Evolutionary conservation across 2,113 vertebrate species (phyloP).

Genomic region (Scomber scombrus): DNA sequence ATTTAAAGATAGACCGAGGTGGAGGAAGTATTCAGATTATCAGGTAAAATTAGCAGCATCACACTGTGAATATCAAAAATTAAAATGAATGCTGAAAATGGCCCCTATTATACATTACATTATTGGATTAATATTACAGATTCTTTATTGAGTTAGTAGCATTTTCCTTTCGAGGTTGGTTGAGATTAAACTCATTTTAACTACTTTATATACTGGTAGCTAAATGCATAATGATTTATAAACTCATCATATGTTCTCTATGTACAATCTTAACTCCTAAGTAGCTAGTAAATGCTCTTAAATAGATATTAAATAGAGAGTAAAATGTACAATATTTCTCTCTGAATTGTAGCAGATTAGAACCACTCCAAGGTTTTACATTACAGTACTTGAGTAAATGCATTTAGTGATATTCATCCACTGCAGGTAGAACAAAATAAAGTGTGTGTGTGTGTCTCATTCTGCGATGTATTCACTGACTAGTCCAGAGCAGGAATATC

Average conservation of each 20-base stretch:
- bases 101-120: too few relatives aligned
- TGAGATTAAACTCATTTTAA: background rate
- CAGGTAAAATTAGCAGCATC: slow-evolving; percentile 4
- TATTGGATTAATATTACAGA: background rate
- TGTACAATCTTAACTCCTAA: background rate
- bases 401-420: too few relatives aligned
- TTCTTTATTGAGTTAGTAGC: too few relatives aligned
- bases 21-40: too few relatives aligned
- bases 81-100: background rate
- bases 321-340: too few relatives aligned
- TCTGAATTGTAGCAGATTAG: background rate
- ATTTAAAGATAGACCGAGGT: too few relatives aligned
- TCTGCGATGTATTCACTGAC: too few relatives aligned
- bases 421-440: too few relatives aligned
- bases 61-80: background rate
- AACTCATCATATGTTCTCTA: background rate
- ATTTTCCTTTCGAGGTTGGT: background rate
- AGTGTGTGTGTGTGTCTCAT: too few relatives aligned
- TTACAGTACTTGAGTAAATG: too few relatives aligned
- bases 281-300: background rate
- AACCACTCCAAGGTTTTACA: too few relatives aligned
- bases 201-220: background rate
- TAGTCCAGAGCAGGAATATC: background rate
- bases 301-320: background rate
- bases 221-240: background rate